These are phyloP conservation scores for Xyrauchen texanus DNA, from an alignment of 2,113 vertebrate genomes.

Conservation along the genomic window DNA sequence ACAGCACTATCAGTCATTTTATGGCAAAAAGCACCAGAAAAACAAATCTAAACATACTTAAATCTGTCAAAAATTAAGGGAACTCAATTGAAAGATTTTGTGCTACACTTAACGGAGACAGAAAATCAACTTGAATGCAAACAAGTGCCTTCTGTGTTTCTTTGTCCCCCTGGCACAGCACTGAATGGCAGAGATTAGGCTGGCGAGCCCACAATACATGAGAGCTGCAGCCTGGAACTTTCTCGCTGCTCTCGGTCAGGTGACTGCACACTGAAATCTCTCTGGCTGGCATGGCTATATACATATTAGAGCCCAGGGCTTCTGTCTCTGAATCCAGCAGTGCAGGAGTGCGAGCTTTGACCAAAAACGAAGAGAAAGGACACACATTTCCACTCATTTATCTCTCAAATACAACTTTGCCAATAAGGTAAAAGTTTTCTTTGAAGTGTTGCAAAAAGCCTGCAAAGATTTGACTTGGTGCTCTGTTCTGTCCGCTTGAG, in stretches of 20 bases:
- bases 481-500: not conserved
- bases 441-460: slow-evolving; percentile 48
- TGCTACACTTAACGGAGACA: not conserved
- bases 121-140: not conserved
- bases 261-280: slow-evolving; percentile 58
- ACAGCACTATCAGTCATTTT: slow-evolving; percentile 5
- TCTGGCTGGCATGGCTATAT: slow-evolving; percentile 59
- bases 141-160: not conserved
- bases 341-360: slow-evolving; percentile 51
- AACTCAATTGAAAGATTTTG: not conserved
- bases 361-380: slow-evolving; percentile 30
- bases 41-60: no score
- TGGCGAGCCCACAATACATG: slow-evolving; percentile 32
- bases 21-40: not conserved
- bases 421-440: slow-evolving; percentile 70
- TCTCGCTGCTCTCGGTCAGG: slow-evolving; percentile 66
- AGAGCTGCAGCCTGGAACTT: slow-evolving; percentile 66
- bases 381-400: slow-evolving; percentile 56
- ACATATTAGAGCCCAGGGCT: slow-evolving; percentile 49
- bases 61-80: no score
- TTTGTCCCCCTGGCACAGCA: not conserved
- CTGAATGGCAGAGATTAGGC: slow-evolving; percentile 8
- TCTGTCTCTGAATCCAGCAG: slow-evolving; percentile 60
- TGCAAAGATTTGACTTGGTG: slow-evolving; percentile 47
- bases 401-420: slow-evolving; percentile 60